Evolutionary conservation across 2,888 invertebrate genomes (phyloP), one percentile per base, ranked within the genome.

Genomic region (Sinodicranocentrus sp.): DNA sequence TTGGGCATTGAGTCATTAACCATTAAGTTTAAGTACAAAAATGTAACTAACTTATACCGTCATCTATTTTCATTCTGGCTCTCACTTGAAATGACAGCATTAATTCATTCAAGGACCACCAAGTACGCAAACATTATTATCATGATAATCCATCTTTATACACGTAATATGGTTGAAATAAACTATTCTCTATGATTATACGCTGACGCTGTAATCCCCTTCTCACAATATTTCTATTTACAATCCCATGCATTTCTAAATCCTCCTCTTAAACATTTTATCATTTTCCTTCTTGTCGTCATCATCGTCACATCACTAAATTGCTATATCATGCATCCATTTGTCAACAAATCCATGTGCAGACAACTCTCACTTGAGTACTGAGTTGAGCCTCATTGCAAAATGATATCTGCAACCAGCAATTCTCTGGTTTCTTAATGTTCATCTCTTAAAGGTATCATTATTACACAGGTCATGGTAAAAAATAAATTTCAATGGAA

Each of bases 71-170:
- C 23, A 52, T 28, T 23, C 33, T 48, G 52, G 6, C 43, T 8
- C 2, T 19, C 2, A 10, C 65, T 65, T 76, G 54, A 59, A 57
- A 39, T 57, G 77, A 77, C 77, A 77, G 68, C 68, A 77, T 77
- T 77, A 68, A 77, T 77, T 77, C 77, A 68, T 23, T 77, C 77
- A 77, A 77, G 77, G 77, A 77, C 77, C 77, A 77, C 77, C 77
- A 77, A 77, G 77, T 59, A 77, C 57, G 77, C 54, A 77, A 77
- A 77, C 68, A 77, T 70, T 59, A 70, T 70, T 68, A 39, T 65
- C 65, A 77, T 75, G 25, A 67, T 67, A 77, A 57, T 59, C 57
- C 77, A 77, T 77, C 68, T 23, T 59, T 43, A 48, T 10, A 70
- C 10, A 28, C 23, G 28, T 33, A 28, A n/a, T n/a, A n/a, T n/a